phyloP scores from a whole-genome alignment of 2,888 invertebrate species.

The Tortrix viridana region DNA sequence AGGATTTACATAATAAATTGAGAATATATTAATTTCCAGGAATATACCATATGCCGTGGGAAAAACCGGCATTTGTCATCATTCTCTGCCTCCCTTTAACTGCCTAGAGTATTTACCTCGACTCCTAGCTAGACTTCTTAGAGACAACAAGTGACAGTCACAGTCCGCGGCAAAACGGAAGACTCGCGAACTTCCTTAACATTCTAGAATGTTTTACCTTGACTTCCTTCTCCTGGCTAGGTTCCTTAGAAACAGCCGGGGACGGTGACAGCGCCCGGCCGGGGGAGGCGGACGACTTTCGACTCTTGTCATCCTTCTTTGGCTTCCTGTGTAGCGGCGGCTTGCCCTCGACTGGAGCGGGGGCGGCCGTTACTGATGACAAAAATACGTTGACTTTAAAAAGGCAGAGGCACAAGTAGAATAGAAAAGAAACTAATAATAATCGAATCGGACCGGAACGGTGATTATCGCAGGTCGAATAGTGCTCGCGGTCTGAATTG shows the following conservation, averaged over 20 bases:
- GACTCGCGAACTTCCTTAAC: too few species aligned
- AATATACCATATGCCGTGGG: too few species aligned
- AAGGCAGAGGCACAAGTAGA: neutral
- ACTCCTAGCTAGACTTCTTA: constrained; percentile 25
- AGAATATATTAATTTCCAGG: too few species aligned
- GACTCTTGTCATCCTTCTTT: constrained; percentile 75
- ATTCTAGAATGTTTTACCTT: too few species aligned
- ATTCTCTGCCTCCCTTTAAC: too few species aligned
- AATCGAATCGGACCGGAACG: too few species aligned
- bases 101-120: constrained; percentile 15
- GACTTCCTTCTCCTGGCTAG: constrained; percentile 47
- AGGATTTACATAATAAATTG: too few species aligned
- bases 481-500: neutral
- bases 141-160: constrained; percentile 3
- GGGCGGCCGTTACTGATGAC: constrained; percentile 54
- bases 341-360: constrained; percentile 84
- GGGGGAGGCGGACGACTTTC: constrained; percentile 67
- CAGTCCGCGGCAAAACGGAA: too few species aligned
- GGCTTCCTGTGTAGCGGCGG: constrained; percentile 86
- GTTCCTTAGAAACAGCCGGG: constrained; percentile 53
- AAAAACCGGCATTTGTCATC: too few species aligned
- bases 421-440: too few species aligned
- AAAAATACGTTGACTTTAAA: constrained; percentile 15
- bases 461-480: too few species aligned
- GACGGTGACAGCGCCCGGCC: constrained; percentile 82